Evolutionary conservation across 1,140 invertebrate species (phyloP), one percentile per base, ranked within the genome.

Genomic region (Ips nitidus): DNA sequence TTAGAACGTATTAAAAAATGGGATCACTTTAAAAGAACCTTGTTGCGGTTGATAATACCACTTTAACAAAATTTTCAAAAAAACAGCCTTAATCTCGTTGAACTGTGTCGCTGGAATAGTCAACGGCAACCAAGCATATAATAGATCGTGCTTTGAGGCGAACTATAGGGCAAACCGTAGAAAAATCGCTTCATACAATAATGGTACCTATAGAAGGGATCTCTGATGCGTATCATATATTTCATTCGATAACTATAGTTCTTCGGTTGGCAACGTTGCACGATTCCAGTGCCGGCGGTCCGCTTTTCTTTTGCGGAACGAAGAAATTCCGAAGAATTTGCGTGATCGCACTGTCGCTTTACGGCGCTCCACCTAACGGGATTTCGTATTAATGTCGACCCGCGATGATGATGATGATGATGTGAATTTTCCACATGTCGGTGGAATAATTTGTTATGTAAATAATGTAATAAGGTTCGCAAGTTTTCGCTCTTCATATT

Each of bases 401-500:
- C 22, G 45, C 45, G 6, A 50, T 50, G 45, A 50, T 6, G 45
- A 50, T 22, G 22, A 22, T 50, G 45, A 50, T 50, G 7, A 50
- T 50, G 45, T 22, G 45, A 50, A 50, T 50, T 50, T 50, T 50
- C 22, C 45, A 8, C 45, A 22, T 50, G 45, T 50, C 45, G 45
- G 45, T 50, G 45, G 45, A 50, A 50, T 50, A 50, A 50, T 50
- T 8, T 50, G 45, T 50, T 50, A 50, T 50, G 45, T 50, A 50
- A 50, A 50, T 50, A 50, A 50, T 50, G 45, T 22, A 22, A 22
- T 22, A 22, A 22, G 22, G 22, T 22, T 22, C 22, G 22, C 22
- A 22, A 22, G 22, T 22, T 50, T 50, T 50, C 45, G 7, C 45
- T 50, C 45, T 22, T 22, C 22, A 22, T 22, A 22, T 22, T 22